Percentiles rank a stretch among this genome's conserved stretches.
Evolutionary conservation across 1,140 invertebrate species (phyloP).

Genomic region (Phymastichus coffea): DNA sequence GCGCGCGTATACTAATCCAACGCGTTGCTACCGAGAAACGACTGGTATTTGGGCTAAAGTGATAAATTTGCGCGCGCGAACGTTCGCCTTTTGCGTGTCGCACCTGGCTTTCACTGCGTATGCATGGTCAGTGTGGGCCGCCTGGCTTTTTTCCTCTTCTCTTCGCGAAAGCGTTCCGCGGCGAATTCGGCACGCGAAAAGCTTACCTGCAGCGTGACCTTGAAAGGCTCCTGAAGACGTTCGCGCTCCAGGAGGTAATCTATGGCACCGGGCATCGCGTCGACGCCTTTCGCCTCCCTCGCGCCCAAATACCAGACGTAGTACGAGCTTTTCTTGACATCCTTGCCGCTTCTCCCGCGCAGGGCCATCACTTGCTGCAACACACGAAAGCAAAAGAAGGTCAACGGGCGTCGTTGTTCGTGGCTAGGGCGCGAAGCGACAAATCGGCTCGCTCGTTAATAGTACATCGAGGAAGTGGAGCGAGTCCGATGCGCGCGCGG

Average conservation of each 20-base stretch:
- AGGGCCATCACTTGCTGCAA: slow-evolving; percentile 54
- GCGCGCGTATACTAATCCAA: no score
- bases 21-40: slow-evolving; percentile 26
- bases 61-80: slow-evolving; percentile 26
- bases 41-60: slow-evolving; percentile 33
- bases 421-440: no score
- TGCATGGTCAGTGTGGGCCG: neutral
- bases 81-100: slow-evolving; percentile 25
- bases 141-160: no score
- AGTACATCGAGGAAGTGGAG: no score
- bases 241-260: slow-evolving; percentile 81
- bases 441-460: no score
- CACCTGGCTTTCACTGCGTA: slow-evolving; percentile 32
- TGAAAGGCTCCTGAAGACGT: slow-evolving; percentile 84
- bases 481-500: no score
- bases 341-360: slow-evolving; percentile 70
- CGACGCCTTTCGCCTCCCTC: slow-evolving; percentile 82
- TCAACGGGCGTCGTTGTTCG: no score
- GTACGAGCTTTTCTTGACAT: slow-evolving; percentile 93
- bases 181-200: neutral
- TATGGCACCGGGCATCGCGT: slow-evolving; percentile 78
- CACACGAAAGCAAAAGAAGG: no score
- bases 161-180: neutral
- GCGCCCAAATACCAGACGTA: slow-evolving; percentile 98
- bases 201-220: slow-evolving; percentile 74